Evolutionary conservation across 2,888 invertebrate genomes (phyloP).

Genomic region (Augochlorella aurata): DNA sequence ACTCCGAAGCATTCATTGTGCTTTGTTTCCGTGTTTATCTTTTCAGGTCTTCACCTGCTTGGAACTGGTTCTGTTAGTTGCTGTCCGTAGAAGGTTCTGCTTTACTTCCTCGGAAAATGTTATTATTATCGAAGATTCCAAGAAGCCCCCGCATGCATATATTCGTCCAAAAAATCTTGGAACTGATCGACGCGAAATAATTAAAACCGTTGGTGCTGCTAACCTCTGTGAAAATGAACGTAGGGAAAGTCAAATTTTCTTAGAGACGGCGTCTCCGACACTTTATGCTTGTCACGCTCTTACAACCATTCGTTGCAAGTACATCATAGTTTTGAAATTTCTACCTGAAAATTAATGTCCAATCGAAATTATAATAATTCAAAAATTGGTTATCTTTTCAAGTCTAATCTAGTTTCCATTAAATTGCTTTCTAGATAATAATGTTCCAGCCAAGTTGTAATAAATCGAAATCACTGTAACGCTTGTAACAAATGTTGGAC

Average conservation of each 20-base stretch:
- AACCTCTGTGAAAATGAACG: not conserved
- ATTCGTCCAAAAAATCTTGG: not conserved
- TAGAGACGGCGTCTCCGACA: too few species aligned
- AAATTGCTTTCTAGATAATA: not conserved
- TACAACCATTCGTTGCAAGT: too few species aligned
- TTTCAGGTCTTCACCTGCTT: slow-evolving; percentile 58
- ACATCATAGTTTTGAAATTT: too few species aligned
- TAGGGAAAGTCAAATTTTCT: not conserved
- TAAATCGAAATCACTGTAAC: not conserved
- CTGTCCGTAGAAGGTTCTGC: slow-evolving; percentile 35
- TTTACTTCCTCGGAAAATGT: slow-evolving; percentile 22
- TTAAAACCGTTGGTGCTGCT: not conserved
- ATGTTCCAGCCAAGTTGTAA: not conserved
- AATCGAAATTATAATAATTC: not conserved
- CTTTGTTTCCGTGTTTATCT: slow-evolving; percentile 59
- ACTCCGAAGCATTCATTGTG: slow-evolving; percentile 56
- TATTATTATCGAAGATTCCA: slow-evolving; percentile 15
- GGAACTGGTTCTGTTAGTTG: slow-evolving; percentile 52
- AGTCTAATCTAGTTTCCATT: not conserved
- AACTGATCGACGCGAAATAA: not conserved
- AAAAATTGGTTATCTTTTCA: not conserved
- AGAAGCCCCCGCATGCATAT: not conserved
- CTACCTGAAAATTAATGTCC: too few species aligned
- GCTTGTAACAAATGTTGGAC: not conserved
- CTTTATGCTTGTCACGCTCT: too few species aligned